Base-by-base conservation (phyloP, 2,797 vertebrate species). In the Myotis daubentonii region DNA sequence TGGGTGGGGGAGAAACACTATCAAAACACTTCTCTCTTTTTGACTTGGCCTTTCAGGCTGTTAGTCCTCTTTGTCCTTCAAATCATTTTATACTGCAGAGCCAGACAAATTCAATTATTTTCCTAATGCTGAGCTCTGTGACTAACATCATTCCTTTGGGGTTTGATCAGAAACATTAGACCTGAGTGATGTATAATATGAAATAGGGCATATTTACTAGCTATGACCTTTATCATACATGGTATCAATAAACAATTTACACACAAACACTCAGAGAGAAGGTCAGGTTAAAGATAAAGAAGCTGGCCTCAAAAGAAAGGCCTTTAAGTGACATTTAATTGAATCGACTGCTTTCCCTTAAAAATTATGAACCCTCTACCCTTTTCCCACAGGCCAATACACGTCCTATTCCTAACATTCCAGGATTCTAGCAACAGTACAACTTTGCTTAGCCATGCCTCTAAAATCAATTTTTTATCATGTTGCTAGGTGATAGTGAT, bases 241-340 rank as follows among this genome's bases (percentile, higher is more conserved):
- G 49, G 36, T n/a, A 83, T 92, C 85, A 62, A 70, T 85, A 80
- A 90, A 47, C 81, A 94, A 75, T 90, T 96, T 92, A 94, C 91
- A 94, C 51, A 33, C 25, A 49, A 38, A 57, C 15, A 38, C 15
- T 66, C 44, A 6, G 30, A 38, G 33, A 84, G 84, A 95, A 87
- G 55, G 78, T 93, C 93, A 81, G 44, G 44, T 41, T 92, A 75
- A 96, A 94, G 89, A 93, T 79, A 96, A 93, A 89, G 22, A 93
- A 80, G 10, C 9, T 65, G 25, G 6, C 90, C 62, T 88, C 72
- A 87, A 79, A 95, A 87, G 57, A 86, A 89, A 89, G 49, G 4
- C 8, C 49, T 89, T n/a, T 75, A 87, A 87, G 57, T 83, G 65
- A 83, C 89, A 85, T 71, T 93, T 92, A 95, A 93, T 87, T 92